Evolutionary conservation across 2,888 invertebrate species (phyloP), one percentile per base, ranked within the genome.

Genomic region (Mythimna loreyi): DNA sequence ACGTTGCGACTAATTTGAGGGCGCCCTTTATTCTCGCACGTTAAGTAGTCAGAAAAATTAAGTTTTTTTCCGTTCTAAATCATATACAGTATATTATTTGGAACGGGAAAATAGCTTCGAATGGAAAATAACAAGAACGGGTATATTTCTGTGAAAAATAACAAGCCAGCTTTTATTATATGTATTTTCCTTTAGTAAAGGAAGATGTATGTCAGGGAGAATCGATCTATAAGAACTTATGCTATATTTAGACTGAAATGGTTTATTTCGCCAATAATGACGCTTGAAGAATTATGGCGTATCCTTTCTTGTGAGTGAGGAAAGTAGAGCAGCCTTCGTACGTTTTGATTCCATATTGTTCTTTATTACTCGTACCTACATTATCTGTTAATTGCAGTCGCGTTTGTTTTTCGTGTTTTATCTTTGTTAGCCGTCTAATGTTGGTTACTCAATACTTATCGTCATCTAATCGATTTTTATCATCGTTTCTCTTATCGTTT

Each of bases 391-490:
- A 43, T 21, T 70, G 25, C 13, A 52, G 19, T 30, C 25, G 19
- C 25, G 21, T 52, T 59, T 43, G 25, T 25, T 43, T 40, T 43
- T 11, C 60, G 33, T 60, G 50, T 36, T 60, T 28, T 59, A 68
- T 70, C 43, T 52, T 49, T n/a, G n/a, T 21, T 36, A 56, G 19
- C 23, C 36, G 25, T 40, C 9, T 68, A 21, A 45, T 66, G 19
- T 45, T 25, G 19, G 6, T 43, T 49, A 49, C 49, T 57, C 47
- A 49, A 58, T 21, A 43, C 19, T 43, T 70, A 50, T 68, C 59
- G 33, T 23, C 6, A 11, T 40, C 47, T 67, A 61, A 67, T 67
- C 69, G 23, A 57, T 16, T 69, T 50, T 36, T 59, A 52, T 71
- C 50, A 43, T 33, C 33, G 16, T 45, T 52, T 13, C 33, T 49